Conservation (phyloP, 1,140 invertebrate genomes). For the Ceratosolen fusciceps region DNA sequence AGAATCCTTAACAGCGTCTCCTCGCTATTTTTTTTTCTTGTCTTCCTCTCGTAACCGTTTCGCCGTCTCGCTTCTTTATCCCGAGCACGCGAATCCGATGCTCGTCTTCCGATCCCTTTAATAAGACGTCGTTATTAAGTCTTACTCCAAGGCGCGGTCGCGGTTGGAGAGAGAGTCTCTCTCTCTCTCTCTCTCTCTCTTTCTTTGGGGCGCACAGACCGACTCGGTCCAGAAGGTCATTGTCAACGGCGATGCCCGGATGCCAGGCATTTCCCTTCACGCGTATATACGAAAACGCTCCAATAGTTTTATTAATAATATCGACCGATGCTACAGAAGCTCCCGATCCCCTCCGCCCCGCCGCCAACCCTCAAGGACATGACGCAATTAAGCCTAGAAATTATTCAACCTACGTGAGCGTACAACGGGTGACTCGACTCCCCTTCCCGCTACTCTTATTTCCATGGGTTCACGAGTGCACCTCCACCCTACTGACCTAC, state of each 20-base stretch:
- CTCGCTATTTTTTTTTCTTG: conserved; percentile 28
- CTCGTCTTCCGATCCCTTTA: not conserved
- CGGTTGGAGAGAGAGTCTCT: not conserved
- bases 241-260: no score
- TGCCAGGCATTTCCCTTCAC: no score
- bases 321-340: no score
- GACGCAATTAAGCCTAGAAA: not conserved
- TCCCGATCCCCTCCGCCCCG: not conserved
- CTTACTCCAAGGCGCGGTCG: no score
- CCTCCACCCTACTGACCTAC: conserved; percentile 39
- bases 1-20: conserved; percentile 48
- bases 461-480: not conserved
- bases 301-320: no score
- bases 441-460: conserved; percentile 17
- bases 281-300: no score
- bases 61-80: not conserved
- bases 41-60: not conserved
- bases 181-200: no score
- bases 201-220: no score
- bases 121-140: not conserved
- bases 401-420: conserved; percentile 15
- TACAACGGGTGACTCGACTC: not conserved
- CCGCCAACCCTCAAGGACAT: not conserved
- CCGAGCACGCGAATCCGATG: not conserved
- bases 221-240: no score